Conservation (phyloP, 2,888 invertebrate species). For the Machimus atricapillus region DNA sequence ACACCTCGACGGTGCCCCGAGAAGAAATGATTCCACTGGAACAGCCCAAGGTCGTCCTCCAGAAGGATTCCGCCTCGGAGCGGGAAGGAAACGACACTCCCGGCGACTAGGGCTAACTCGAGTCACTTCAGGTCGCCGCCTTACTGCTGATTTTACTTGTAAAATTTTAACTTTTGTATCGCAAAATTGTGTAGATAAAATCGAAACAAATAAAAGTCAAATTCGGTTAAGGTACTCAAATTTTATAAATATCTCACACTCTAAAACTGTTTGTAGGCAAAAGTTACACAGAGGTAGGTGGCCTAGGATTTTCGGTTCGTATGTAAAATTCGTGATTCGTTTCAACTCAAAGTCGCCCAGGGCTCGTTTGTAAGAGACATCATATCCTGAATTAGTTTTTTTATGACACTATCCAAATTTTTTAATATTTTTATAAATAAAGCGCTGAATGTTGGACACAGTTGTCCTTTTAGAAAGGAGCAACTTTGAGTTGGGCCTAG, state of each 20-base stretch:
- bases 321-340: not conserved
- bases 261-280: not conserved
- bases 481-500: not conserved
- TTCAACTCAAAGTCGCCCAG: not conserved
- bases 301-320: not conserved
- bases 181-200: constrained; percentile 11
- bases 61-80: constrained; percentile 43
- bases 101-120: constrained; percentile 37
- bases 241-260: not conserved
- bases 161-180: constrained; percentile 17
- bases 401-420: not conserved
- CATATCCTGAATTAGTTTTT: not conserved
- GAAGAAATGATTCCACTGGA: constrained; percentile 45
- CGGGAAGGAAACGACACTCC: constrained; percentile 43
- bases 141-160: not conserved
- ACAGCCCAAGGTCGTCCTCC: constrained; percentile 48
- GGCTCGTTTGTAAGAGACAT: not conserved
- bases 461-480: not conserved
- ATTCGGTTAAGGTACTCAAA: not conserved
- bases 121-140: not conserved
- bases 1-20: constrained; percentile 40
- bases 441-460: not conserved
- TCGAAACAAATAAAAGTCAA: not conserved
- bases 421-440: not conserved
- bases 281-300: not conserved